Conservation (phyloP, 2,797 vertebrate species). For the Mareca penelope region DNA sequence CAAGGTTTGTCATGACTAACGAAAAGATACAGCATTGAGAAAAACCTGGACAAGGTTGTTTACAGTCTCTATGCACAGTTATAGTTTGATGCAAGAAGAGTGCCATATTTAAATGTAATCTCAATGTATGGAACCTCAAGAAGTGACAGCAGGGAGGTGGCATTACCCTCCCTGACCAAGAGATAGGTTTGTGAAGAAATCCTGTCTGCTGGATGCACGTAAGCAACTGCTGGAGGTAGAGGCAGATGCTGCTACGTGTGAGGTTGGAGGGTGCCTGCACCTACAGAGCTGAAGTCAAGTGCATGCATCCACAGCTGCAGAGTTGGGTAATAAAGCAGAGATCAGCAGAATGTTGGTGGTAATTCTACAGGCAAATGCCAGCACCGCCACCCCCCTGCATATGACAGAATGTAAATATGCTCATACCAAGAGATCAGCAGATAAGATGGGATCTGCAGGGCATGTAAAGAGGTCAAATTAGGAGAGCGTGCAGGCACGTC, state of each 20-base stretch:
- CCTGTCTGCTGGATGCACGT: not conserved
- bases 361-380: not conserved
- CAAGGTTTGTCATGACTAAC: not conserved
- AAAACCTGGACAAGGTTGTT: constrained; percentile 4
- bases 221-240: constrained; percentile 27
- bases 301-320: not conserved
- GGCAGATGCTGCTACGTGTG: constrained; percentile 3
- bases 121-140: not conserved
- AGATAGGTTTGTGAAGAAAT: not conserved
- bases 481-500: not conserved
- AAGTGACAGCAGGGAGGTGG: not conserved
- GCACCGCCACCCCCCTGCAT: accelerated
- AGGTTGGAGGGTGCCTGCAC: not conserved
- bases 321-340: not conserved
- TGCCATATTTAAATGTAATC: not conserved
- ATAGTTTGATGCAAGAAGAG: not conserved
- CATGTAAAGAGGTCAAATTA: not conserved
- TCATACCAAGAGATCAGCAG: not conserved
- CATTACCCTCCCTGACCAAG: not conserved
- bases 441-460: not conserved
- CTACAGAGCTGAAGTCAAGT: not conserved
- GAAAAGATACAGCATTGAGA: not conserved
- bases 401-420: not conserved
- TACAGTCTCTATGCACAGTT: not conserved
- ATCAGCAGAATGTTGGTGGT: not conserved